Conservation (phyloP, 92 coral and sea anemone genomes). For the Phenganax subtilis region DNA sequence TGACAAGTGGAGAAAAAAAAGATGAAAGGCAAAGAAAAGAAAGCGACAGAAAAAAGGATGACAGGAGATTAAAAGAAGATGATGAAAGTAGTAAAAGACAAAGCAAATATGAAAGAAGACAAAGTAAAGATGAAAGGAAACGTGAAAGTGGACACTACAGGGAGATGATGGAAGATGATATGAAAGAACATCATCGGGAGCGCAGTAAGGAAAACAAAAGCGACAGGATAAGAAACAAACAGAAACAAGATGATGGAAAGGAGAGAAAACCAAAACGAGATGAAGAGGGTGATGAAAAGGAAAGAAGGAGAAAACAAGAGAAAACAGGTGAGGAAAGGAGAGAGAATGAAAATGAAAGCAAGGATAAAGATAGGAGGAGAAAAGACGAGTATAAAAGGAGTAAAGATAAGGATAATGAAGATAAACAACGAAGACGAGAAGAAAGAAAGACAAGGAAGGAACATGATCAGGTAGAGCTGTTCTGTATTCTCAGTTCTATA, state of each 20-base stretch:
- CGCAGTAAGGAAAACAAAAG: neutral
- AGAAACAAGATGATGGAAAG: neutral
- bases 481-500: no score
- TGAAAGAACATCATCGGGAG: neutral
- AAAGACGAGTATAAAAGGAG: neutral
- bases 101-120: constrained; percentile 3
- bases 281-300: constrained; percentile 3
- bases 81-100: neutral
- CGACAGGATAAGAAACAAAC: neutral
- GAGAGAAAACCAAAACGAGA: neutral
- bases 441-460: neutral
- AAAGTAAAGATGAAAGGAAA: constrained; percentile 41
- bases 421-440: neutral
- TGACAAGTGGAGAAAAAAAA: constrained; percentile 30
- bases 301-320: neutral
- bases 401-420: neutral
- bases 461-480: neutral
- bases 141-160: neutral
- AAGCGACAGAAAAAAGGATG: neutral
- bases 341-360: neutral
- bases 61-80: neutral
- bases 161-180: neutral
- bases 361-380: neutral
- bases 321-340: neutral
- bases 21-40: constrained; percentile 1